phyloP scores from a whole-genome alignment of 2,797 vertebrate genomes.

The Enoplosus armatus region DNA sequence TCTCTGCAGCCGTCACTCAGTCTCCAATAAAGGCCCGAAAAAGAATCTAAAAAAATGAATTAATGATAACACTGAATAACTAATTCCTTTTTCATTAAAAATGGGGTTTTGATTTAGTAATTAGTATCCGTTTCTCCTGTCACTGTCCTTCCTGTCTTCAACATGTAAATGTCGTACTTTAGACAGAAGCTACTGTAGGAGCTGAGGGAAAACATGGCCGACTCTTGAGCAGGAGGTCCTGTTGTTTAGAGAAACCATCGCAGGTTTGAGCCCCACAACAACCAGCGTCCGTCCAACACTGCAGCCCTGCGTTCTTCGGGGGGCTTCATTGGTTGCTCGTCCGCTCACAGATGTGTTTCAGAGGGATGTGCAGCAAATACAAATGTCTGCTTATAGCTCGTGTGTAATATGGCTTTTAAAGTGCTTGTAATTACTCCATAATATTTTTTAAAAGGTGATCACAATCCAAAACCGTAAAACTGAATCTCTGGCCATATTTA shows the following conservation, averaged over 20 bases:
- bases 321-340: neutral
- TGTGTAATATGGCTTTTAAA: conserved; percentile 47
- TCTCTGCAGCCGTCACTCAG: too few relatives aligned
- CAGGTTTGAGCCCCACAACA: neutral
- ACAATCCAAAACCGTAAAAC: conserved; percentile 6
- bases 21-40: too few relatives aligned
- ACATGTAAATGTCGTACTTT: neutral
- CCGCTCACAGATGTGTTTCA: neutral
- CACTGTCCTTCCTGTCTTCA: neutral
- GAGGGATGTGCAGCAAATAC: conserved; percentile 15
- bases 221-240: neutral
- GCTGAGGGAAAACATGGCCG: conserved; percentile 2
- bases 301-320: neutral
- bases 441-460: neutral
- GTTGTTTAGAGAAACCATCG: neutral
- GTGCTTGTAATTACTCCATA: neutral
- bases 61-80: neutral
- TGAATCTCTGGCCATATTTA: conserved; percentile 4
- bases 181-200: neutral
- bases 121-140: neutral
- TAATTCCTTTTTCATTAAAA: neutral
- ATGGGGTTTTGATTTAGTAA: neutral
- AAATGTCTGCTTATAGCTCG: conserved; percentile 7
- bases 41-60: neutral
- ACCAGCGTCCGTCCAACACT: neutral